Base-by-base conservation (phyloP, 1,140 invertebrate genomes). In the Listronotus oregonensis region DNA sequence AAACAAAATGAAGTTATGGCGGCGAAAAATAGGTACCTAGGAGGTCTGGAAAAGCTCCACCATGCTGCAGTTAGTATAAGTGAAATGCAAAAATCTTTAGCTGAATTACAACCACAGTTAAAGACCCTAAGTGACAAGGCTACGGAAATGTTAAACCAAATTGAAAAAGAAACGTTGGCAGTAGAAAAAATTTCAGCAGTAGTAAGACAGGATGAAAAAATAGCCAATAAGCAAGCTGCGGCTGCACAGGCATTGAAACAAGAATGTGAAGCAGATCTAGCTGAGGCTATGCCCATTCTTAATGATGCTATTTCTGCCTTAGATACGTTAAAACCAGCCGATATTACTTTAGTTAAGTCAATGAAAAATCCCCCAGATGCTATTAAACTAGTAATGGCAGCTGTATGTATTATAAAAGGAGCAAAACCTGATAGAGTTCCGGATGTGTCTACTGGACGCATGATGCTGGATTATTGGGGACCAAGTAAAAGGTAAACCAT, bases 301-400 rank as follows among this genome's bases (percentile, higher is more conserved):
- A 90, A 96, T 76, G 91, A 90, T 66, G 89, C 89, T 2, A 82
- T 89, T 60, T 85, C 84, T 42, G 95, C 97, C 14, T 80, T 99
- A 8, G 92, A 98, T 77, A 97, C 94, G 0, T 82, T 98, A 5
- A 98, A 97, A 79, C 95, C 95, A 14, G 84, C 87, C 14, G 96
- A 99, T 79, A 97, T 99, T 62, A 94, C 93, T 11, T 81, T 96
- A 40, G 93, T 99, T 0, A 98, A 98, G 80, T 91, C 95, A 0
- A 98, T 99, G 96, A 97, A 96, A 82, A 97, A 96, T 83, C 97
- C 97, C 9, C 97, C 97, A 7, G 87, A 89, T 40, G 91, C 91
- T 14, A 90, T 99, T 0, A 95, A 95, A 77, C 76, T 98, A 55
- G 96, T 96, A 0, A 94, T 98, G 91, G 95, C 95, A 39, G 94